phyloP scores from a whole-genome alignment of 1,140 invertebrate genomes.

The Drosophila tsacasi region DNA sequence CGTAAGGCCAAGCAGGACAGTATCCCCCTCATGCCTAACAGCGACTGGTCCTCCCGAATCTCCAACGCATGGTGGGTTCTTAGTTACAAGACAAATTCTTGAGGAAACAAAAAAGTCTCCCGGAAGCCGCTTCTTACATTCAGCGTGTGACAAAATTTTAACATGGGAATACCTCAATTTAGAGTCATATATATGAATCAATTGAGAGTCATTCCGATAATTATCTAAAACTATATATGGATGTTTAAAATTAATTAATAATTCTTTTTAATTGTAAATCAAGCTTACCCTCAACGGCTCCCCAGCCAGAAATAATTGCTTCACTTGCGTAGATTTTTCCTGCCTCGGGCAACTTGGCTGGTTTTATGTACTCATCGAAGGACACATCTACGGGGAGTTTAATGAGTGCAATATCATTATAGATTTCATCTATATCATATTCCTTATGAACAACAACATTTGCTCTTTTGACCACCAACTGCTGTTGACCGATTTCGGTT shows the following conservation, averaged over 20 bases:
- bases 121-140: not conserved
- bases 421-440: rapidly evolving
- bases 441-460: conserved; percentile 1
- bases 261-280: not conserved
- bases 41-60: not conserved
- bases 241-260: not conserved
- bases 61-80: not conserved
- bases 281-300: not conserved
- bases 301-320: conserved; percentile 21
- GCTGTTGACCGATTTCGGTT: not conserved
- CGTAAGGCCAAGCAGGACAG: not conserved
- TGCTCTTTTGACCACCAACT: not conserved
- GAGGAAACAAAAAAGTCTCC: not conserved
- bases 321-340: not conserved
- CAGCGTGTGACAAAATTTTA: conserved; percentile 2
- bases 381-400: conserved; percentile 15
- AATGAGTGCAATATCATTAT: conserved; percentile 36
- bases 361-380: conserved; percentile 20
- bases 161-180: not conserved
- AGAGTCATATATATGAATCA: rapidly evolving
- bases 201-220: too few species aligned
- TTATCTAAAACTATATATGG: not conserved
- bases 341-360: conserved; percentile 3
- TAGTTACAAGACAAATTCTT: not conserved
- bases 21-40: not conserved